phyloP scores from a whole-genome alignment of 2,113 vertebrate species.

The Oriolus oriolus region DNA sequence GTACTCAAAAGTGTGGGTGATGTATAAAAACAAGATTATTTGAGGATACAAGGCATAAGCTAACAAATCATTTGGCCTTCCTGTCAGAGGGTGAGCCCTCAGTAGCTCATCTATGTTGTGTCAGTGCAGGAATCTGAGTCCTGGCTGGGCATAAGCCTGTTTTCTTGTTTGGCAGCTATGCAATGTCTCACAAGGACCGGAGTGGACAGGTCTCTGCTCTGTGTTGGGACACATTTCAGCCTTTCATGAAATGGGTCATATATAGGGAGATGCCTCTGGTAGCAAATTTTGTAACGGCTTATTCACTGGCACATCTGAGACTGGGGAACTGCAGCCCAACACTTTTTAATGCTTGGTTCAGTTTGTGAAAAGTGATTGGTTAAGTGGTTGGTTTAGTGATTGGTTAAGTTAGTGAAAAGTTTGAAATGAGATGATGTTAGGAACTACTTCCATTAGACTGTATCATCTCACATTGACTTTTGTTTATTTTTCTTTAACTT shows the following conservation, averaged over 20 bases:
- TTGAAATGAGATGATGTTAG: neutral
- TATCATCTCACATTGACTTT: neutral
- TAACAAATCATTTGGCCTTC: neutral
- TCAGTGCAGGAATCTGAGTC: neutral
- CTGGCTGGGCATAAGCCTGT: rapidly evolving
- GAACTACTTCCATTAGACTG: neutral
- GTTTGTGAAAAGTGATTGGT: neutral
- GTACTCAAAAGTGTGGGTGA: neutral
- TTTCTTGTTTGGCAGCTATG: neutral
- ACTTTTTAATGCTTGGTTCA: neutral
- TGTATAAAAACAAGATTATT: neutral
- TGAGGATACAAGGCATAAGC: neutral
- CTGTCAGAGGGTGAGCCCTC: neutral
- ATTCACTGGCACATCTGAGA: neutral
- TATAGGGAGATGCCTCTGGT: neutral
- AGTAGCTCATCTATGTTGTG: rapidly evolving
- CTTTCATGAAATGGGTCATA: neutral
- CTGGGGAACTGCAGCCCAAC: rapidly evolving
- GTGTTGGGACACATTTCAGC: neutral
- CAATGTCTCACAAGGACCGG: rapidly evolving
- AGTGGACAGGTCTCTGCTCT: rapidly evolving
- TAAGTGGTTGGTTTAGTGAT: neutral
- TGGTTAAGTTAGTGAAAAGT: neutral
- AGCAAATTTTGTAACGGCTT: neutral
- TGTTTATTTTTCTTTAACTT: neutral